Conservation (phyloP, 2,797 vertebrate species). For the Sardinella longiceps region DNA sequence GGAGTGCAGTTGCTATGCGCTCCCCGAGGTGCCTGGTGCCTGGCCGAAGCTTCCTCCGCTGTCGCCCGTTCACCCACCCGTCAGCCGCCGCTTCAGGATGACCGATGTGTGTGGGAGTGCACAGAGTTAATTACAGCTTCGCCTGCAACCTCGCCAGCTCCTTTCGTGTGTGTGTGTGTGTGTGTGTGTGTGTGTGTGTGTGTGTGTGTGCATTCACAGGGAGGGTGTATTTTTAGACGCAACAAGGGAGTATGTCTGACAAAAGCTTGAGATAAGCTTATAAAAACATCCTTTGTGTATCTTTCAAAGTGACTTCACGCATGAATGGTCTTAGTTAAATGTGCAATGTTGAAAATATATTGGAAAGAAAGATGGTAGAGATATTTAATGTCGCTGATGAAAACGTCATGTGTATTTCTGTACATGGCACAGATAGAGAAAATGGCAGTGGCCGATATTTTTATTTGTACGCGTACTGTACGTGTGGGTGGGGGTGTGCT, state of each 20-base stretch:
- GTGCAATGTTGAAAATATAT: neutral
- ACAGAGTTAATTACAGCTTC: constrained; percentile 49
- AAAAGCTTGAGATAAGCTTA: neutral
- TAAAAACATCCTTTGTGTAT: neutral
- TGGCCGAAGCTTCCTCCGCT: constrained; percentile 71
- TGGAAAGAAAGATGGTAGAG: neutral
- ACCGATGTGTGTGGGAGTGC: constrained; percentile 61
- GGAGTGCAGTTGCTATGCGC: neutral
- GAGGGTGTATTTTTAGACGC: constrained; percentile 9
- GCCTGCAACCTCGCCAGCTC: constrained; percentile 30
- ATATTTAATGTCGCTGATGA: neutral
- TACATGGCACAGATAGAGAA: neutral
- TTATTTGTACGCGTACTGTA: neutral
- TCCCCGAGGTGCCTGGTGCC: constrained; percentile 12
- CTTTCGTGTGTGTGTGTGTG: neutral
- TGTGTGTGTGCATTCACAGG: neutral
- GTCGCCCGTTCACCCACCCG: constrained; percentile 52
- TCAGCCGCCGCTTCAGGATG: constrained; percentile 57
- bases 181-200: neutral
- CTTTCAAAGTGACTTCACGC: neutral
- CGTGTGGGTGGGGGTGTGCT: neutral
- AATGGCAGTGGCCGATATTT: neutral
- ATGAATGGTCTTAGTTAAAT: neutral
- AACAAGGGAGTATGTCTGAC: neutral
- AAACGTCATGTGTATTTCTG: neutral